Evolutionary conservation across 2,888 invertebrate genomes (phyloP).

Genomic region (Phalera bucephala): DNA sequence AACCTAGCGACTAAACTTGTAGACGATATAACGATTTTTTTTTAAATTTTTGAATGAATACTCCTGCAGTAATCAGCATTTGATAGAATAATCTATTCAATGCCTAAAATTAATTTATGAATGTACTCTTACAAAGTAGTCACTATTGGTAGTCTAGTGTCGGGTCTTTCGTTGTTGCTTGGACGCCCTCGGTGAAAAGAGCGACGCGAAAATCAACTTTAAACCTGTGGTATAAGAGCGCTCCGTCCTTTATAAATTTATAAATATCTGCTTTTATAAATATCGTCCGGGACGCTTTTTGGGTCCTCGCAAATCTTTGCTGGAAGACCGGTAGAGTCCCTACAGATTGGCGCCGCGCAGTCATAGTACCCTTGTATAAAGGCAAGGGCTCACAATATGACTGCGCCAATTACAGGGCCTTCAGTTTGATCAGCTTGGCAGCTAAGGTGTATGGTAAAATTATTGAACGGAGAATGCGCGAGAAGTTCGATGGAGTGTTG

Average conservation of each 20-base stretch:
- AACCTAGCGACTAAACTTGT: conserved; percentile 14
- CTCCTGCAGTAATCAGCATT: not conserved
- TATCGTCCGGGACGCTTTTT: no score
- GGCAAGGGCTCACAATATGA: no score
- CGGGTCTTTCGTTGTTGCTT: conserved; percentile 35
- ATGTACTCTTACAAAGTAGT: conserved; percentile 78
- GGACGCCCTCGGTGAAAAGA: conserved; percentile 20
- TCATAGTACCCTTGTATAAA: no score
- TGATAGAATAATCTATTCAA: conserved; percentile 8
- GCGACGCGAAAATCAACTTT: conserved; percentile 46
- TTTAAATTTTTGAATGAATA: conserved; percentile 2
- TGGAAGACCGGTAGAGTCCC: no score
- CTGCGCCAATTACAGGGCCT: no score
- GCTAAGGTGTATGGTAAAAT: no score
- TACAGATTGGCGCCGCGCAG: no score
- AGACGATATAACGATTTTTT: conserved; percentile 1
- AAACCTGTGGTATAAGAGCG: conserved; percentile 26
- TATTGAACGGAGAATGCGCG: no score
- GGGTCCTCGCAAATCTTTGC: no score
- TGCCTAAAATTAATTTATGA: conserved; percentile 67
- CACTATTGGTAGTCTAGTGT: conserved; percentile 73
- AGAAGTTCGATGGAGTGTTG: no score
- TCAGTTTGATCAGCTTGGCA: no score
- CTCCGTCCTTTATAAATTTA: conserved; percentile 14
- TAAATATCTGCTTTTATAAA: no score